phyloP scores from a whole-genome alignment of 2,113 vertebrate genomes.

The Pyxicephalus adspersus region DNA sequence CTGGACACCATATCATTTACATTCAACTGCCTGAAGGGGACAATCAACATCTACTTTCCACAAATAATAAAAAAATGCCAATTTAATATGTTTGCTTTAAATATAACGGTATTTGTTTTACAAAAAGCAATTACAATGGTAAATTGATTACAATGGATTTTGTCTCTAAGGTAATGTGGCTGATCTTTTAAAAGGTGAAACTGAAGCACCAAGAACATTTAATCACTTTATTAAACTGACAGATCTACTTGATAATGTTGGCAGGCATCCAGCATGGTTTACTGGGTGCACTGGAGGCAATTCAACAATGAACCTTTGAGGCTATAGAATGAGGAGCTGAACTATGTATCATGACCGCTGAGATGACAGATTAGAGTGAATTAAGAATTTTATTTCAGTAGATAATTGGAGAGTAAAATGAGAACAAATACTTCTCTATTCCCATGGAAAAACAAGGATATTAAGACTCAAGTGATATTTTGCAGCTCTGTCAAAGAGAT shows the following conservation, averaged over 20 bases:
- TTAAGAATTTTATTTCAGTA: not conserved
- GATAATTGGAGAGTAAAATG: not conserved
- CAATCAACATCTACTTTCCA: not conserved
- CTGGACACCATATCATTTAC: no score
- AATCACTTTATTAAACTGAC: slow-evolving; percentile 44
- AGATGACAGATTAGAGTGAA: slow-evolving; percentile 20
- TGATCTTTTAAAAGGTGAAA: slow-evolving; percentile 45
- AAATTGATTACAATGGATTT: slow-evolving; percentile 38
- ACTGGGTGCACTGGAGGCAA: slow-evolving; percentile 1
- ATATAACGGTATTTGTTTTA: slow-evolving; percentile 27
- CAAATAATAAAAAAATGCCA: not conserved
- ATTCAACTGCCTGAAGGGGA: not conserved
- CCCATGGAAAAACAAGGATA: not conserved
- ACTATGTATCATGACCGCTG: not conserved
- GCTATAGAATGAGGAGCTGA: slow-evolving; percentile 8
- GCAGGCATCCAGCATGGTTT: slow-evolving; percentile 31
- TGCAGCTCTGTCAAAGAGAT: no score
- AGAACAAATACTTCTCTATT: not conserved
- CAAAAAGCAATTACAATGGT: slow-evolving; percentile 6
- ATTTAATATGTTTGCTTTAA: slow-evolving; percentile 2
- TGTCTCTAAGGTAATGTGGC: slow-evolving; percentile 39
- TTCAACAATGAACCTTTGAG: slow-evolving; percentile 23
- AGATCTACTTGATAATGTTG: slow-evolving; percentile 26
- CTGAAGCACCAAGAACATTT: slow-evolving; percentile 5
- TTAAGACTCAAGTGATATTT: not conserved